phyloP scores from a whole-genome alignment of 1,140 invertebrate species.

The Battus philenor region DNA sequence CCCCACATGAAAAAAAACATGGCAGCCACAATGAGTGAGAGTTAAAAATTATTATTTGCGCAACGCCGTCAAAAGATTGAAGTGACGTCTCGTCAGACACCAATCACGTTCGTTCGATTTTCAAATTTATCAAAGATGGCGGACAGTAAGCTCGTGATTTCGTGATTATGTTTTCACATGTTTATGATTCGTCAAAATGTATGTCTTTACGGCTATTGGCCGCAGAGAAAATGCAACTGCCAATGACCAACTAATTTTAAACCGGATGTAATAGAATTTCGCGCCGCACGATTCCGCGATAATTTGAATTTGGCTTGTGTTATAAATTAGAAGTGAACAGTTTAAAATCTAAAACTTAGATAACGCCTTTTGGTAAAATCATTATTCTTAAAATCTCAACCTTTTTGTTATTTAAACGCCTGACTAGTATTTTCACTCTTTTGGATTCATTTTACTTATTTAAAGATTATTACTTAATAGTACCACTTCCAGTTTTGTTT shows the following conservation, averaged over 20 bases:
- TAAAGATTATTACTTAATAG: too few relatives aligned
- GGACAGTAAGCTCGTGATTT: constrained; percentile 40
- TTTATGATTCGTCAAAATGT: constrained; percentile 49
- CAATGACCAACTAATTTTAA: constrained; percentile 29
- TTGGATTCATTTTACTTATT: too few relatives aligned
- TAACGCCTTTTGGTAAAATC: too few relatives aligned
- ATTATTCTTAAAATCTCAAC: too few relatives aligned
- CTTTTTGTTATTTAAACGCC: too few relatives aligned
- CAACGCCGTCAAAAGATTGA: constrained; percentile 67
- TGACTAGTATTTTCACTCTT: too few relatives aligned
- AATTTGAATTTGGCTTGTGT: too few relatives aligned
- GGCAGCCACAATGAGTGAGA: constrained; percentile 70
- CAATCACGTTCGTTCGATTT: constrained; percentile 52
- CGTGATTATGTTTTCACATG: constrained; percentile 34
- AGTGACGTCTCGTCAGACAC: constrained; percentile 59
- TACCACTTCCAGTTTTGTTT: too few relatives aligned
- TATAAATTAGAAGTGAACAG: too few relatives aligned
- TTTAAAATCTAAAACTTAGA: too few relatives aligned
- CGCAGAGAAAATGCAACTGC: constrained; percentile 11
- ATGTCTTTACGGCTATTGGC: constrained; percentile 26
- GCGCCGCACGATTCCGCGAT: constrained; percentile 29
- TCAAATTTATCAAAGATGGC: constrained; percentile 63
- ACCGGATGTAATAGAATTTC: constrained; percentile 23
- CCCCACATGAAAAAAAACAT: constrained; percentile 75
- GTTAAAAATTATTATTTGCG: constrained; percentile 71